Evolutionary conservation across 2,888 invertebrate genomes (phyloP).

Genomic region (Acronicta leporina): DNA sequence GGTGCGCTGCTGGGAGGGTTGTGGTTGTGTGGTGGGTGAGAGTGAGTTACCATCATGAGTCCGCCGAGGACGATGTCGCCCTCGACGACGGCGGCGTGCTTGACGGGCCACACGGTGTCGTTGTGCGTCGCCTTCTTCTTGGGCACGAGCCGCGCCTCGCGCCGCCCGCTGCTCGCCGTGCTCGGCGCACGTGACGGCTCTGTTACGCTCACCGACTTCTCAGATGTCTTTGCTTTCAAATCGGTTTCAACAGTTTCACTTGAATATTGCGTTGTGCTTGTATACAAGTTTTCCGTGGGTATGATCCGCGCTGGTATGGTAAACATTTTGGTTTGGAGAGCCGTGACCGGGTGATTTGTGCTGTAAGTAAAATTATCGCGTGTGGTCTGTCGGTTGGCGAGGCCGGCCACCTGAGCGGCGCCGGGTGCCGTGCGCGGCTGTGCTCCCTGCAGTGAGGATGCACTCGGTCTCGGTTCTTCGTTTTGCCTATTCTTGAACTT

Average conservation of each 20-base stretch:
- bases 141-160: conserved; percentile 45
- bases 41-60: conserved; percentile 93
- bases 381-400: not conserved
- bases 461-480: conserved; percentile 56
- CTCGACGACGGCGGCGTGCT: conserved; percentile 94
- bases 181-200: conserved; percentile 2
- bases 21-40: not conserved
- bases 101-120: conserved; percentile 91
- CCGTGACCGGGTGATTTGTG: not conserved
- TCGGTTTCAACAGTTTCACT: conserved; percentile 21
- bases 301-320: conserved; percentile 36
- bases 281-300: conserved; percentile 37
- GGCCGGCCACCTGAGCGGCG: not conserved
- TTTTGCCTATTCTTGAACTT: conserved; percentile 55
- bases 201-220: conserved; percentile 52
- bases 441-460: conserved; percentile 61
- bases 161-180: conserved; percentile 10
- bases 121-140: conserved; percentile 67
- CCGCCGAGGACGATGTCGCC: conserved; percentile 96
- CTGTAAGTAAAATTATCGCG: not conserved
- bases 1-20: not conserved
- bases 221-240: conserved; percentile 31
- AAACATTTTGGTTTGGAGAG: conserved; percentile 4
- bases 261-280: not conserved
- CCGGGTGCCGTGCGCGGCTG: not conserved